A percentile compares a stretch with the other conserved stretches of the same genome.
phyloP scores from a whole-genome alignment of 64 coral and sea anemone species.

The Actinia tenebrosa region DNA sequence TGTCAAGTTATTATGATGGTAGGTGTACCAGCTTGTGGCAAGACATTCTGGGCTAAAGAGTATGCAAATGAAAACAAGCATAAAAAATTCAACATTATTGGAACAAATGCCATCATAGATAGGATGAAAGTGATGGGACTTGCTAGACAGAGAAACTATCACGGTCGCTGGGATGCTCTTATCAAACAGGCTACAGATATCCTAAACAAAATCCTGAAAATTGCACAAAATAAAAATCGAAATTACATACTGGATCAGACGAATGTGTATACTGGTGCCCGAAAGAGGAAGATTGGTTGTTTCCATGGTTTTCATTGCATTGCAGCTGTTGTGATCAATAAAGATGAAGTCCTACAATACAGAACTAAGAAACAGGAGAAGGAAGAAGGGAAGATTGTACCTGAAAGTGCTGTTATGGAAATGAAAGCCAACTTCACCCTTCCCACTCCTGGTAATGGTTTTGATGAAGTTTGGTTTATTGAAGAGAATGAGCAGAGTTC shows the following conservation, averaged over 20 bases:
- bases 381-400: conserved; percentile 80
- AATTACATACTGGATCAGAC: conserved; percentile 92
- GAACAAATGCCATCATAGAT: conserved; percentile 84
- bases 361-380: conserved; percentile 51
- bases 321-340: conserved; percentile 79
- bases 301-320: conserved; percentile 62
- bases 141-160: conserved; percentile 72
- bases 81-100: conserved; percentile 71
- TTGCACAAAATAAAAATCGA: conserved; percentile 65
- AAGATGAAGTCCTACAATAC: conserved; percentile 58
- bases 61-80: conserved; percentile 68
- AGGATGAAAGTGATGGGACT: conserved; percentile 94
- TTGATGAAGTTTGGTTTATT: conserved; percentile 94
- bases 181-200: conserved; percentile 88
- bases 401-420: conserved; percentile 78
- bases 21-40: conserved; percentile 67
- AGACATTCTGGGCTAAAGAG: conserved; percentile 76
- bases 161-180: conserved; percentile 89
- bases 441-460: conserved; percentile 73
- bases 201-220: conserved; percentile 68
- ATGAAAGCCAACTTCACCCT: conserved; percentile 94
- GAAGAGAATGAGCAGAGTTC: conserved; percentile 60
- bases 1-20: conserved; percentile 96
- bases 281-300: conserved; percentile 75
- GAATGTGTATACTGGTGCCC: conserved; percentile 85